Evolutionary conservation across 2,113 vertebrate genomes (phyloP).

Genomic region (Rhodinocichla rosea): DNA sequence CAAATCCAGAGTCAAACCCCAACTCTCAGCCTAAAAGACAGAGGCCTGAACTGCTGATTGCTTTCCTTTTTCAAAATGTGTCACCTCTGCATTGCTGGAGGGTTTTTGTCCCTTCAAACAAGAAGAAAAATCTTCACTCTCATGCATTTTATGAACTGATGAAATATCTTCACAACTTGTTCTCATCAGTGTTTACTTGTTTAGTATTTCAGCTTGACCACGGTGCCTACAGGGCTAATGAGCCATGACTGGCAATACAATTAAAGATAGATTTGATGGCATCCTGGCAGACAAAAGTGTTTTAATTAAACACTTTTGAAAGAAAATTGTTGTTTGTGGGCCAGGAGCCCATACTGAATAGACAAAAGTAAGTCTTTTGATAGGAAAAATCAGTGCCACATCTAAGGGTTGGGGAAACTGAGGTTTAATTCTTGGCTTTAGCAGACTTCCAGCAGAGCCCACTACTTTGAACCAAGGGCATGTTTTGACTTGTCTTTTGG

Average conservation of each 20-base stretch:
- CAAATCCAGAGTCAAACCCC: background rate
- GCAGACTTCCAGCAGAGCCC: background rate
- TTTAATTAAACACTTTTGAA: conserved; percentile 48
- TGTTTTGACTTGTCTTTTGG: background rate
- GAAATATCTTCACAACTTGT: background rate
- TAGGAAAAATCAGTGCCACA: background rate
- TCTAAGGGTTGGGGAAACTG: background rate
- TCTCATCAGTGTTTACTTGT: background rate
- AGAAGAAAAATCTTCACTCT: background rate
- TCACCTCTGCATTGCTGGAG: background rate
- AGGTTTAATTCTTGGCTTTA: conserved; percentile 1
- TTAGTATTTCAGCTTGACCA: conserved; percentile 10
- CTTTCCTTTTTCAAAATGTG: background rate
- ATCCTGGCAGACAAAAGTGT: background rate
- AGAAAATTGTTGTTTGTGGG: conserved; percentile 5
- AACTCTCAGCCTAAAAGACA: background rate
- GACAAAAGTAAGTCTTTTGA: background rate
- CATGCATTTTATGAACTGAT: background rate
- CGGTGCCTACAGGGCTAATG: background rate
- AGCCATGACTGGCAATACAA: background rate
- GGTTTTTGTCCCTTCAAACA: background rate
- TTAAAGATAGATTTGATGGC: background rate
- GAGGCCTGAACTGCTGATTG: background rate
- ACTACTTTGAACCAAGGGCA: background rate
- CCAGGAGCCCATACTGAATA: background rate